Evolutionary conservation across 2,888 invertebrate genomes (phyloP).

Genomic region (Drosophila algonquin): DNA sequence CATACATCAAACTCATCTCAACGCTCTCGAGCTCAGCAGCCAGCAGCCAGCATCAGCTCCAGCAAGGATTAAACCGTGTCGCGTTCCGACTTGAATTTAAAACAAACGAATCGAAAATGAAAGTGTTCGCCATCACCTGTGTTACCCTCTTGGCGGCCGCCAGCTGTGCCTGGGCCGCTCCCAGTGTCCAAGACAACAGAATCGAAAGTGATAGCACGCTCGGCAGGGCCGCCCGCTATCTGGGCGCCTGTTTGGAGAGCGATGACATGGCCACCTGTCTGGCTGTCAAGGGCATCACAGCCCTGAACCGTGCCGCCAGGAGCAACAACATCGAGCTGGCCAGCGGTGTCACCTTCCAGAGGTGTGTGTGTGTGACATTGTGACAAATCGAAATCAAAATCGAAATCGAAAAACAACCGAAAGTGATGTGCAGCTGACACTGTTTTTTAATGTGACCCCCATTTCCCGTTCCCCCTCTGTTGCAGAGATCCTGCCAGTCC

Average conservation of each 20-base stretch:
- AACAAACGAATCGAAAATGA: constrained; percentile 73
- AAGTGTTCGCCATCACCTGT: constrained; percentile 80
- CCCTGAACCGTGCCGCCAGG: constrained; percentile 86
- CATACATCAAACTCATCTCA: constrained; percentile 84
- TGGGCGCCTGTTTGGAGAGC: constrained; percentile 83
- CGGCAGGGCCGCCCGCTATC: constrained; percentile 82
- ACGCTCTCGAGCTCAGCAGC: constrained; percentile 80
- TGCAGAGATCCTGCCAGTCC: constrained; percentile 82
- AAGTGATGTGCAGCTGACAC: not conserved
- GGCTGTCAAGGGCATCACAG: constrained; percentile 86
- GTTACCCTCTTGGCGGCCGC: constrained; percentile 73
- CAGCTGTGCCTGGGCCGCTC: constrained; percentile 80
- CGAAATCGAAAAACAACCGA: not conserved
- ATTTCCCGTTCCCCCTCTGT: constrained; percentile 1
- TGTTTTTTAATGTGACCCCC: not conserved
- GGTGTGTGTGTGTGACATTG: constrained; percentile 80
- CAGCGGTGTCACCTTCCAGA: constrained; percentile 86
- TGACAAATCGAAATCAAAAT: constrained; percentile 27
- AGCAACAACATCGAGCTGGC: constrained; percentile 86
- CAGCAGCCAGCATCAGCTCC: constrained; percentile 21
- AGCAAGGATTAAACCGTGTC: constrained; percentile 65
- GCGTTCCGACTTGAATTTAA: constrained; percentile 29
- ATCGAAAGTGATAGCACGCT: constrained; percentile 84
- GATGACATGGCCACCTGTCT: constrained; percentile 86
- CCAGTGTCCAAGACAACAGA: constrained; percentile 82